These are phyloP conservation scores for Agonopterix alstromeriana DNA, from an alignment of 2,888 invertebrate species.

Conservation along the genomic window DNA sequence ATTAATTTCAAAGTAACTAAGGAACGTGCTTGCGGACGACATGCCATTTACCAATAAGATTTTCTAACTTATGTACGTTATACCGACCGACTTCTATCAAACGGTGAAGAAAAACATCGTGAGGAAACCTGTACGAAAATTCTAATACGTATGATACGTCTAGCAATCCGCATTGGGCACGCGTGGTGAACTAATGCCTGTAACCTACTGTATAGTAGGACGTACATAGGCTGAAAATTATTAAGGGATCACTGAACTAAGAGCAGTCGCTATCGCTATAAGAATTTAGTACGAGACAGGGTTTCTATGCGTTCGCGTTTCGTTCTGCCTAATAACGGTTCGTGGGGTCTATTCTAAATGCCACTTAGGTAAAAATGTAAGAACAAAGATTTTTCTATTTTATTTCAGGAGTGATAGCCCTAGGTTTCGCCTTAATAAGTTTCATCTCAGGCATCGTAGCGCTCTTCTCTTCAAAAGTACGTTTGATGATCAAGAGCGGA, in stretches of 20 bases:
- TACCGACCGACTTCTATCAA: too few species aligned
- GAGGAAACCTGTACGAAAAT: too few species aligned
- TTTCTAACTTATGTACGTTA: too few species aligned
- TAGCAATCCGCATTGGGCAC: too few species aligned
- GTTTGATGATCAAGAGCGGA: conserved; percentile 61
- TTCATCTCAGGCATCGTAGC: conserved; percentile 66
- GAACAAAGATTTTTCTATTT: background rate
- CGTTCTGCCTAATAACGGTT: conserved; percentile 25
- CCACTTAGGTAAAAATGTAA: background rate
- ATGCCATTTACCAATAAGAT: too few species aligned
- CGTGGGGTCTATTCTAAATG: conserved; percentile 23
- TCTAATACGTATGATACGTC: too few species aligned
- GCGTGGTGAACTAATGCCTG: too few species aligned
- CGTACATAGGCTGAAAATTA: too few species aligned
- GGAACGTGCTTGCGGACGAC: too few species aligned
- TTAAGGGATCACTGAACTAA: conserved; percentile 24
- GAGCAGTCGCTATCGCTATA: conserved; percentile 17
- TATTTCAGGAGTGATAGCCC: conserved; percentile 63
- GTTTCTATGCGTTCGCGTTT: conserved; percentile 34
- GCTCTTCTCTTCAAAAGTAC: conserved; percentile 68
- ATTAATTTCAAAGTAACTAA: too few species aligned
- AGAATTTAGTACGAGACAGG: conserved; percentile 35
- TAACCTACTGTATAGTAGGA: too few species aligned
- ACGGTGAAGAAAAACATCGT: too few species aligned
- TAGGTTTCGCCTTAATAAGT: conserved; percentile 60